Conservation (phyloP, 30 jellyfish, hydroid and myxozoan genomes). For the Pseudorhiza aurosa region DNA sequence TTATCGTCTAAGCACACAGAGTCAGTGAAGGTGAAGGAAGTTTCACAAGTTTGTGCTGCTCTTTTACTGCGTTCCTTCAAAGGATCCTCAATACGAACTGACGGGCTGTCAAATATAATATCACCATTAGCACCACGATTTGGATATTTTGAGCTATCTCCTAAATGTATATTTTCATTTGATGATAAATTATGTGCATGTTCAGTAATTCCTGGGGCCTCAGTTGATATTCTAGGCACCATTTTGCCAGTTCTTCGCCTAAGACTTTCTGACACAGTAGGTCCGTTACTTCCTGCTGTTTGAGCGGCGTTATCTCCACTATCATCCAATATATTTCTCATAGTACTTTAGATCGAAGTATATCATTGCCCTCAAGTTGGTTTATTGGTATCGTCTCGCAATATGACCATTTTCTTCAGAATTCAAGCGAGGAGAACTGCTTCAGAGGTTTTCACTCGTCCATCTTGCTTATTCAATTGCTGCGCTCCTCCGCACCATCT, state of each 20-base stretch:
- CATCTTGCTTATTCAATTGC: too few relatives aligned
- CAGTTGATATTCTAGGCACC: conserved; percentile 50
- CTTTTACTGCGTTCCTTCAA: neutral
- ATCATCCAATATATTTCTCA: neutral
- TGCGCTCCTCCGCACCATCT: conserved; percentile 10
- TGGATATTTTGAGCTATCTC: neutral
- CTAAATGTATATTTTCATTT: neutral
- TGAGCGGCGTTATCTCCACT: neutral
- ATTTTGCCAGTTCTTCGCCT: conserved; percentile 52
- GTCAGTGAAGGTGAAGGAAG: neutral
- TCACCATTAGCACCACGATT: neutral
- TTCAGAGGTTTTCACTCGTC: too few relatives aligned
- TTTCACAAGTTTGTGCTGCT: conserved; percentile 1
- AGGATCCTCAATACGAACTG: conserved; percentile 3
- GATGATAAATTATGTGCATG: conserved; percentile 7
- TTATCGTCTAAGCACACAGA: neutral
- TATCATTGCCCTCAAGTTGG: neutral
- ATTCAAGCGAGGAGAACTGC: too few relatives aligned
- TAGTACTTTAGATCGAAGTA: neutral
- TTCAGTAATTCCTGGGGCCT: neutral
- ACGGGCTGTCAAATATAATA: neutral
- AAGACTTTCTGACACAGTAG: conserved; percentile 10
- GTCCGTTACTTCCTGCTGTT: neutral
- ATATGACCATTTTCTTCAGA: too few relatives aligned
- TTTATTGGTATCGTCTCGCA: too few relatives aligned